Base-by-base conservation (phyloP, 2,888 invertebrate genomes). In the Ischnus inquisitorius region DNA sequence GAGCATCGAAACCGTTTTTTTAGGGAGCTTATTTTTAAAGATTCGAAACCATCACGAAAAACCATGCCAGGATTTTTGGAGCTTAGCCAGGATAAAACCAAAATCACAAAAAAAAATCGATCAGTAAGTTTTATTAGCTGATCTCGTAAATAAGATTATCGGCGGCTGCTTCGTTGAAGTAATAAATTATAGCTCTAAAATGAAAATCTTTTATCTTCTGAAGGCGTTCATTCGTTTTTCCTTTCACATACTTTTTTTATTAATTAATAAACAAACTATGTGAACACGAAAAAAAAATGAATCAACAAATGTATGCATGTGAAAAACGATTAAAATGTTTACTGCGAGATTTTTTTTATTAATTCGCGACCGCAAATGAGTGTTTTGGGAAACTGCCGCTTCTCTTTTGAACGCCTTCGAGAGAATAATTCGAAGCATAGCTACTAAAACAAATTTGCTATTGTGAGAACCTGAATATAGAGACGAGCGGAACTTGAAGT, bases 11-110 rank as follows among this genome's bases (percentile, higher is more conserved):
- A 68, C 39, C 2, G 48, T 14, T 28, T 64, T 22, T 68, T 62
- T 43, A 74, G 12, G 12, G 0, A 16, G 41, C 2, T 34, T 14
- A 64, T 71, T 25, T 43, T 39, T 67, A 67, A 48, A 76, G 51
- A 83, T 84, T 84, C 65, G 51, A 79, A 81, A 76, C 68, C 78
- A 83, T 85, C 83, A 76, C 74, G 84, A 80, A 85, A 88, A 81
- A 86, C 83, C 88, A 88, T 89, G 88, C 88, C 86, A 87, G 86
- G 82, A 64, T 78, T 60, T 69, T 79, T 67, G 69, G 72, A 79
- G 69, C 43, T 68, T 51, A 51, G 2, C 5, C 16, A 57, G n/a
- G 60, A 81, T 62, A 83, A 84, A 79, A 83, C 34, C 78, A 62
- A 74, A 81, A 69, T 65, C 69, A 54, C 75, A 62, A 79, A 67